Base-by-base conservation (phyloP, 2,113 vertebrate genomes). In the Sorex fumeus region DNA sequence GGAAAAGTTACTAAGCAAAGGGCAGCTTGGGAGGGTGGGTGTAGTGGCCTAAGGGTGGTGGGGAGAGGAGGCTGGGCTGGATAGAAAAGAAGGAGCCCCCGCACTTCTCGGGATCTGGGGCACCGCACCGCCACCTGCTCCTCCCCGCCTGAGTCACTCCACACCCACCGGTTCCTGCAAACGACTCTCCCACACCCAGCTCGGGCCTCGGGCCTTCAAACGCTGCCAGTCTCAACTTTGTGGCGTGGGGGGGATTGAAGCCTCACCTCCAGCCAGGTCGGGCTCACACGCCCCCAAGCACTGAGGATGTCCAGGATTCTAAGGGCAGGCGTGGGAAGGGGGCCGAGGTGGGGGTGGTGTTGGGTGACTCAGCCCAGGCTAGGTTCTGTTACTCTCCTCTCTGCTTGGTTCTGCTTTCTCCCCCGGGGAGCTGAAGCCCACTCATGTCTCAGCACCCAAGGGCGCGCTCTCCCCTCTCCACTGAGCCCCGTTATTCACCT, bases 101-200 rank as follows among this genome's bases (percentile, higher is more conserved):
- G 6, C 5, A 43, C 45, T 70, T n/a, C 57, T 32, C 53, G 0
- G 0, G 36, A 50, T 71, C 75, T 80, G 80, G 15, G 40, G 79
- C 36, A 34, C 25, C 76, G 79, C 36, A 34, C 25, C 76, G 84
- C 21, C 40, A 27, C 90, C 78, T 84, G 79, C 47, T 84, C 28
- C 32, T 47, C 88, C 47, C 70, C 86, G 78, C 84, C 83, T 84
- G 88, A 87, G 90, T 94, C 90, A 76, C 40, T 90, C 45, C 34
- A 67, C 95, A 36, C 90, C 90, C 85, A 83, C 92, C 4, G 3
- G 45, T 81, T 93, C 78, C 85, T 91, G 84, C 69, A 43, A n/a
- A 64, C 0, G 34, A 57, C 47, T 85, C 93, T 85, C 93, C 88
- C 79, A 77, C 88, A 57, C 13, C 21, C 3, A 30, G 30, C 80